Base-by-base conservation (phyloP, 2,888 invertebrate genomes). In the Drosophila cognata region DNA sequence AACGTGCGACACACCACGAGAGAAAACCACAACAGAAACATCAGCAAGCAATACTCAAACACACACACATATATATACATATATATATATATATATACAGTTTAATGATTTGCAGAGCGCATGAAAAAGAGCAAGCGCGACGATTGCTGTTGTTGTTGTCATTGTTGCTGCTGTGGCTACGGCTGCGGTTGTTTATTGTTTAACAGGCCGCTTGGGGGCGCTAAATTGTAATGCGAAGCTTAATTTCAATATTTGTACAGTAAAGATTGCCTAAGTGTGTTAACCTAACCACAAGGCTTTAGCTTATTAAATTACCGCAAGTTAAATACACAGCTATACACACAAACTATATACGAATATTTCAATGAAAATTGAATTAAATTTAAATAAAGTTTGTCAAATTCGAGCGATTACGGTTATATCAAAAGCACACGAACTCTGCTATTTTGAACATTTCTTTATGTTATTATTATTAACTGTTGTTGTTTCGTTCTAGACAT, bases 131-230 rank as follows among this genome's bases (percentile, higher is more conserved):
- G 63, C 50, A 53, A 60, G 21, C 33, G 52, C 55, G 43, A 59
- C 50, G 59, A 60, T 52, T 80, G 67, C 53, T 63, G 36, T 48
- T 80, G 61, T 41, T 66, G 71, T 55, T 58, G 58, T 48, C 16
- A 31, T 7, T 73, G 72, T 31, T 58, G 52, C 36, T 55, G 77
- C 50, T 58, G 56, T 50, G 71, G 57, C 38, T 61, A 41, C n/a
- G 51, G 65, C 51, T 76, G 78, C 75, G 58, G 66, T 68, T 79
- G 70, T 69, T 81, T 88, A 84, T 88, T 84, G 82, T 84, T 84
- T 88, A 71, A 72, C 68, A 73, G 81, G 72, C 74, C 86, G 84
- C 79, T 86, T 76, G 88, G 75, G 89, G 90, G 84, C 88, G 85
- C 90, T 90, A 89, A 89, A 88, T 89, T 88, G 78, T 77, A 70